Percentiles rank a stretch among this genome's conserved stretches.
phyloP scores from a whole-genome alignment of 2,797 vertebrate genomes.

The Avahi laniger region DNA sequence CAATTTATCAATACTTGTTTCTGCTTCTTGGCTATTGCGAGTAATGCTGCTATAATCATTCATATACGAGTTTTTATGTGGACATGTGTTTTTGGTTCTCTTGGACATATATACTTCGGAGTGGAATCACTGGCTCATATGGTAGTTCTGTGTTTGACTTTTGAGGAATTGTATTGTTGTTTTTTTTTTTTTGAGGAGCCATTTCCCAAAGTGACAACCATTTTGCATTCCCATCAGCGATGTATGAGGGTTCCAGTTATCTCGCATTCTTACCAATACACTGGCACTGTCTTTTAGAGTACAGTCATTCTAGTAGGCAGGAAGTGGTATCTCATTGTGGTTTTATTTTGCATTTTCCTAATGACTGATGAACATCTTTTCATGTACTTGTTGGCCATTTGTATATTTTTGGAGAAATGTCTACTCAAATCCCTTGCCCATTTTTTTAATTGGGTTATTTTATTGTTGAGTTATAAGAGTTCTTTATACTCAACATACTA shows the following conservation, averaged over 20 bases:
- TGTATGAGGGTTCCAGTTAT: background rate
- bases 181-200: background rate
- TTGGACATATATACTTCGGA: background rate
- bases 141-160: background rate
- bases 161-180: background rate
- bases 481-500: background rate
- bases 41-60: background rate
- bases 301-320: background rate
- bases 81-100: background rate
- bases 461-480: background rate
- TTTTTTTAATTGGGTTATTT: background rate
- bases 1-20: background rate
- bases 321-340: background rate
- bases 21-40: background rate
- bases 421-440: background rate
- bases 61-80: background rate
- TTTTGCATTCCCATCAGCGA: background rate
- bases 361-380: background rate
- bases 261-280: background rate
- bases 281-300: background rate
- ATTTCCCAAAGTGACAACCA: background rate
- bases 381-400: background rate
- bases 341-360: background rate
- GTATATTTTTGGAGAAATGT: background rate
- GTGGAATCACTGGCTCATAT: background rate